These are phyloP conservation scores for Acronicta alni DNA, from an alignment of 2,888 invertebrate genomes.

Conservation along the genomic window DNA sequence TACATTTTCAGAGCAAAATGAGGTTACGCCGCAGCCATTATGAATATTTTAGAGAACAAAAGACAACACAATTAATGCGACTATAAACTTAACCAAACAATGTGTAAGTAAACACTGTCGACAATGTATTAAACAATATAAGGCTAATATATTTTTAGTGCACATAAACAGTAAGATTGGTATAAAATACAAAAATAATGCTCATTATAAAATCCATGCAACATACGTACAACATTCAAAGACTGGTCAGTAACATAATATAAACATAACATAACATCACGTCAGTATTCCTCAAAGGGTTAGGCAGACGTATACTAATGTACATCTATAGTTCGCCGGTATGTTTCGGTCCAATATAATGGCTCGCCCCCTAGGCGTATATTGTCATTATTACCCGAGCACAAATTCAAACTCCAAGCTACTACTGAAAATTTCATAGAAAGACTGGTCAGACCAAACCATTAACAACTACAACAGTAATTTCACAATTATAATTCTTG, in stretches of 20 bases:
- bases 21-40: conserved; percentile 8
- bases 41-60: conserved; percentile 41
- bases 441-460: background rate
- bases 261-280: too few species aligned
- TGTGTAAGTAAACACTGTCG: conserved; percentile 39
- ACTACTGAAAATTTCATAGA: too few species aligned
- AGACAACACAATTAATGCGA: conserved; percentile 45
- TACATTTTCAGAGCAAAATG: conserved; percentile 22
- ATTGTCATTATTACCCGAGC: too few species aligned
- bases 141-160: conserved; percentile 22
- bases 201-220: background rate
- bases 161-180: conserved; percentile 4
- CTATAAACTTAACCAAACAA: conserved; percentile 40
- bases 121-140: conserved; percentile 32
- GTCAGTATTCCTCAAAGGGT: too few species aligned
- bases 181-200: conserved; percentile 6
- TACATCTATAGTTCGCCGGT: too few species aligned
- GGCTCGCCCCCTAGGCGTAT: too few species aligned
- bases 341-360: too few species aligned
- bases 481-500: conserved; percentile 35
- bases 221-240: background rate
- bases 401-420: too few species aligned
- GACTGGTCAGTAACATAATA: too few species aligned
- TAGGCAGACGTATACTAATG: too few species aligned
- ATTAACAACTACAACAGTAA: conserved; percentile 43